These are phyloP conservation scores for Nilaparvata lugens DNA, from an alignment of 1,140 invertebrate species.

Conservation along the genomic window DNA sequence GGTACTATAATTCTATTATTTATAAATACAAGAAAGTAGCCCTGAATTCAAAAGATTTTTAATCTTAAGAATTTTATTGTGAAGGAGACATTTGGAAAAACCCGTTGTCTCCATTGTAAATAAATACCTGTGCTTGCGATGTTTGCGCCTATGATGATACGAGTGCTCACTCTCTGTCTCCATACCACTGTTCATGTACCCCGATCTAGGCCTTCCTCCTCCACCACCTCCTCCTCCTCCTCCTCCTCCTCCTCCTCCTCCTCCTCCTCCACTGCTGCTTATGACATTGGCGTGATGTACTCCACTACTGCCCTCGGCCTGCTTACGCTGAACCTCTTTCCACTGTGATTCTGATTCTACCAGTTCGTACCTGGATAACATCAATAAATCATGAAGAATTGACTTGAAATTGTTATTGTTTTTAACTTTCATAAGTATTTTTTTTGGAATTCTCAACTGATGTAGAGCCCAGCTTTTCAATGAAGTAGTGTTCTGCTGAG, in stretches of 20 bases:
- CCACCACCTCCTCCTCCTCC: background rate
- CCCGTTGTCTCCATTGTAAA: too few species aligned
- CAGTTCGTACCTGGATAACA: slow-evolving; percentile 48
- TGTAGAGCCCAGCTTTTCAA: too few species aligned
- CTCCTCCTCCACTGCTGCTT: slow-evolving; percentile 27
- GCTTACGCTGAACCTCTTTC: slow-evolving; percentile 71
- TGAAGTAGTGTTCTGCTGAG: too few species aligned
- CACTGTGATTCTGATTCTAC: slow-evolving; percentile 82
- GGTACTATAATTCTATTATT: too few species aligned
- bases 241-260: background rate
- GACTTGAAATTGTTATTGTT: too few species aligned
- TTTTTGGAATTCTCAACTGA: too few species aligned
- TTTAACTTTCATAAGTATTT: too few species aligned
- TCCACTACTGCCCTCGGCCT: slow-evolving; percentile 47
- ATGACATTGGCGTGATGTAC: slow-evolving; percentile 57
- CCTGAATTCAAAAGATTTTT: too few species aligned
- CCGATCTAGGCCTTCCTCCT: slow-evolving; percentile 24
- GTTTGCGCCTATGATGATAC: slow-evolving; percentile 43
- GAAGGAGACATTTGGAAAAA: too few species aligned
- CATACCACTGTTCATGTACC: slow-evolving; percentile 39
- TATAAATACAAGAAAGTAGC: too few species aligned
- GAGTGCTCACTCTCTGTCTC: slow-evolving; percentile 44
- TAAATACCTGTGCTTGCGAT: slow-evolving; percentile 61
- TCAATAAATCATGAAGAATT: slow-evolving; percentile 17
- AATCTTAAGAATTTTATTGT: too few species aligned